These are phyloP conservation scores for Cladopsammia gracilis DNA, from an alignment of 64 coral and sea anemone genomes.

Conservation along the genomic window DNA sequence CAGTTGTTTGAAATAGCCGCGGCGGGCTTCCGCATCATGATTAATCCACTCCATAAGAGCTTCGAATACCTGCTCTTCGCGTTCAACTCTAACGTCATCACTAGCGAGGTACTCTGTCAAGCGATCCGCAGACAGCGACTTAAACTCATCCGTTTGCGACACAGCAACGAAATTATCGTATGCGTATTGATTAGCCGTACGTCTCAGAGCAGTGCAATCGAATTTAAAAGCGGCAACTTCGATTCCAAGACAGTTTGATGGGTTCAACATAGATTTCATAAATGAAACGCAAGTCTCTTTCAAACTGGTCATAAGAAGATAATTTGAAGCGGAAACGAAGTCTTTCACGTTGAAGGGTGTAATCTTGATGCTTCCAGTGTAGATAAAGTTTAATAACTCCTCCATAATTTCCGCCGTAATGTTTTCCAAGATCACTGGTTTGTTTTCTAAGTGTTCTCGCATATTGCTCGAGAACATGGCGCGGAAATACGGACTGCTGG, in stretches of 20 bases:
- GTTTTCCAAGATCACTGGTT: constrained; percentile 93
- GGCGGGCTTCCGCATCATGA: constrained; percentile 73
- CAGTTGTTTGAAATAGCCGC: constrained; percentile 68
- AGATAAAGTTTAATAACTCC: constrained; percentile 92
- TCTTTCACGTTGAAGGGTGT: constrained; percentile 96
- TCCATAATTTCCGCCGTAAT: constrained; percentile 94
- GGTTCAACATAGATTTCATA: constrained; percentile 93
- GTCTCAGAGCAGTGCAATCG: constrained; percentile 77
- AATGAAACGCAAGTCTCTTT: constrained; percentile 92
- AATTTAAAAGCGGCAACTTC: constrained; percentile 89
- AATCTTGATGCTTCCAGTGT: constrained; percentile 97
- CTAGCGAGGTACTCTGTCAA: constrained; percentile 74
- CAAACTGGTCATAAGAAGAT: constrained; percentile 88
- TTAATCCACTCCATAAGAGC: constrained; percentile 87
- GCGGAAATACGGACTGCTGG: constrained; percentile 94
- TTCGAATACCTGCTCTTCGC: constrained; percentile 95
- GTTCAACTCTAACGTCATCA: constrained; percentile 88
- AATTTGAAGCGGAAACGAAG: constrained; percentile 96
- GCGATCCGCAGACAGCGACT: constrained; percentile 77
- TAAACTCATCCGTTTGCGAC: constrained; percentile 95
- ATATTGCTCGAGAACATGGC: constrained; percentile 93
- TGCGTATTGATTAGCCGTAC: constrained; percentile 86
- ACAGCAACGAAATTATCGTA: constrained; percentile 88
- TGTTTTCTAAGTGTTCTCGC: constrained; percentile 89
- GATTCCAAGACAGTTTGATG: constrained; percentile 93